Evolutionary conservation across 2,797 vertebrate genomes (phyloP).

Genomic region (Acrocephalus scirpaceus): DNA sequence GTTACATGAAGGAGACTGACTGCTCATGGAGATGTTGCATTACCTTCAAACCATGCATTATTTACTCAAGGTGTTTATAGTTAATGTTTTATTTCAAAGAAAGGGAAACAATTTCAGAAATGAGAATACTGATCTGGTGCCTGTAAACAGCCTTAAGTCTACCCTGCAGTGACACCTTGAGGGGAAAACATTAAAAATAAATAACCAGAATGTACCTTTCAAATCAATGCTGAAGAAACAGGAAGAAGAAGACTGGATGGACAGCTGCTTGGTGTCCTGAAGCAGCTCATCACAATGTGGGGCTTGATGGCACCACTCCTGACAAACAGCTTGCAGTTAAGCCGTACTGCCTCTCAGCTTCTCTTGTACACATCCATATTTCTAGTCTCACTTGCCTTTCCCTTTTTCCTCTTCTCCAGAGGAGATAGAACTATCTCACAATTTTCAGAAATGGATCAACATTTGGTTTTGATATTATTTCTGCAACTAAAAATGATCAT

Average conservation of each 20-base stretch:
- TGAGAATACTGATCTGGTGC: neutral
- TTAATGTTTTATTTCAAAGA: neutral
- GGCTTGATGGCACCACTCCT: neutral
- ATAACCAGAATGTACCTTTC: neutral
- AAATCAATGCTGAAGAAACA: neutral
- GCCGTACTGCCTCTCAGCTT: neutral
- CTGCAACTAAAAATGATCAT: neutral
- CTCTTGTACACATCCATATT: neutral
- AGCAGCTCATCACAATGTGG: neutral
- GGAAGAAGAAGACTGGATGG: neutral
- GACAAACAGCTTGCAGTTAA: neutral
- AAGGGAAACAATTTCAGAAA: conserved; percentile 4
- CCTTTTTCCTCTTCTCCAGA: neutral
- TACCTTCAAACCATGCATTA: neutral
- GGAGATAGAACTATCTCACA: neutral
- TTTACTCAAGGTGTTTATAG: neutral
- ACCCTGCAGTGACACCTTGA: conserved; percentile 69
- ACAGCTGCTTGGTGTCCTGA: neutral
- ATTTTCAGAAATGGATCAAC: neutral
- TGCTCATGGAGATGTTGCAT: neutral
- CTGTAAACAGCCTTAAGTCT: conserved; percentile 38
- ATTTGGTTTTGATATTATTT: neutral
- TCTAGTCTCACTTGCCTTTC: neutral
- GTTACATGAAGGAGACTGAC: neutral
- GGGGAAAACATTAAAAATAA: conserved; percentile 60